phyloP scores from a whole-genome alignment of 2,797 vertebrate species.

The Phoebastria nigripes region DNA sequence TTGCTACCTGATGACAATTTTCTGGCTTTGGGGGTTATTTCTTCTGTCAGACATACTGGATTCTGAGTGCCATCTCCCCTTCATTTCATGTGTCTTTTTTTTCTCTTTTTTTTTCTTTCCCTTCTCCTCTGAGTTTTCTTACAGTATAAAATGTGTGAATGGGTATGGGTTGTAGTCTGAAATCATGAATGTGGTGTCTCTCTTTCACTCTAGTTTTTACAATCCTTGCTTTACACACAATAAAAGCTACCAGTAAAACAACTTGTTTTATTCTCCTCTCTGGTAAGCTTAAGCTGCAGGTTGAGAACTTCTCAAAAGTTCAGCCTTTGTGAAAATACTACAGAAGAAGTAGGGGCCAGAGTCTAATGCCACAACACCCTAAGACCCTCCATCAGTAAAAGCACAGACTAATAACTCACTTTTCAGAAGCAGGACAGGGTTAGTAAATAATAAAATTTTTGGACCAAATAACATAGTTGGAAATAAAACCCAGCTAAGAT shows the following conservation, averaged over 20 bases:
- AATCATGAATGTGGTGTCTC: conserved; percentile 44
- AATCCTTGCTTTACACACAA: background rate
- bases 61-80: conserved; percentile 30
- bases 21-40: conserved; percentile 53
- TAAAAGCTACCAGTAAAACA: background rate
- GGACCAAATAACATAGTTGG: background rate
- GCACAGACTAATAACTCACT: background rate
- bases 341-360: background rate
- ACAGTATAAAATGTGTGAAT: conserved; percentile 29
- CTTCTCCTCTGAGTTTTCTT: conserved; percentile 23
- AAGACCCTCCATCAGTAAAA: background rate
- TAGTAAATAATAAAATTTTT: background rate
- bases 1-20: conserved; percentile 66
- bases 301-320: background rate
- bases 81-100: conserved; percentile 40
- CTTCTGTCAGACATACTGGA: conserved; percentile 60
- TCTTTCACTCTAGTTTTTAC: conserved; percentile 23
- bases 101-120: background rate
- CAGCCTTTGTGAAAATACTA: background rate
- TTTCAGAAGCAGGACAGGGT: background rate
- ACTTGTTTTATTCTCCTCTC: background rate
- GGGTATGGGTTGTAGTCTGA: conserved; percentile 16
- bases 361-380: background rate
- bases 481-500: background rate
- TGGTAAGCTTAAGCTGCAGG: background rate